Base-by-base conservation (phyloP, 2,888 invertebrate species). In the Eurois occulta region DNA sequence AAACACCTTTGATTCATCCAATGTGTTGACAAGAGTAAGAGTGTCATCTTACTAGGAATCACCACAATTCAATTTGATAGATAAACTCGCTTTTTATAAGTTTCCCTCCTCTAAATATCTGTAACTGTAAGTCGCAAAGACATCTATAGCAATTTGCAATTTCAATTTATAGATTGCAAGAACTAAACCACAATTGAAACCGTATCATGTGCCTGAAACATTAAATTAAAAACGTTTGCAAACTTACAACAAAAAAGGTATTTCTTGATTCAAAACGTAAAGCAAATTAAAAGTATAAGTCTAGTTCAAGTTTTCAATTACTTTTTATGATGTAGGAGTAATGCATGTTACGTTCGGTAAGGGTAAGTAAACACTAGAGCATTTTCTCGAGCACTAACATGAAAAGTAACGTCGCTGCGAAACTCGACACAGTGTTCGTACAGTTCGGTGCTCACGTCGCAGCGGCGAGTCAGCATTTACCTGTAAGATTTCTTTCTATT, bases 221-320 rank as follows among this genome's bases (percentile, higher is more conserved):
- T 62, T 16, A 48, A 2, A 48, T 64, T 21, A 41, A 58, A 58
- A 76, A 52, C 16, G 8, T 41, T n/a, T 52, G n/a, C 32, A 41
- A 52, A 67, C 7, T n/a, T 16, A 2, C 38, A 58, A 41, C 21
- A 76, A 5, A 76, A 64, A 77, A 41, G 21, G 13, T 16, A 52
- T 52, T 52, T 5, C 13, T 24, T 65, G 41, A 43, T 43, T 52
- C 16, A 21, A 24, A 28, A 77, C 32, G 11, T 28, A 55, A 43
- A 43, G 28, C n/a, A 46, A 64, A 79, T 72, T 28, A 65, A 46
- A 71, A 46, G 38, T 55, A 24, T 32, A 38, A 48, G 28, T 52
- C 77, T 46, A 28, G 11, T 58, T 62, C 60, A 69, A n/a, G 41
- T 60, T 72, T 80, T 35, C 58, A 66, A 60, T 79, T 58, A 52